Percentiles rank a stretch among this genome's conserved stretches.
Conservation (phyloP, 2,113 vertebrate species). For the Otolemur garnettii region DNA sequence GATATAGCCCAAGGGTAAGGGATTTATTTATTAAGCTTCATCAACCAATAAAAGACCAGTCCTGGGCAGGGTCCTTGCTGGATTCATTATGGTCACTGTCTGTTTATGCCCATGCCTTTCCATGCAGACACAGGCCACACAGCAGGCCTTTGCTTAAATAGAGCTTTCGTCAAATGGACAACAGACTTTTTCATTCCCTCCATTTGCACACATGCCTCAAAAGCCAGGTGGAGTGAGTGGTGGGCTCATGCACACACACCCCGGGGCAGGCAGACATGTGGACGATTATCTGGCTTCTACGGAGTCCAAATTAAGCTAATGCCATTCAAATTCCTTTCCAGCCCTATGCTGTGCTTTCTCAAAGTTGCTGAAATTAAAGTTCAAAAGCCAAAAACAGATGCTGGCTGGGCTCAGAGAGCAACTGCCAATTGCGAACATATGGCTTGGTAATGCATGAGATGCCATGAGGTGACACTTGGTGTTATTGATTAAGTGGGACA, state of each 20-base stretch:
- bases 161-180: not conserved
- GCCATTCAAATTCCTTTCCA: constrained; percentile 75
- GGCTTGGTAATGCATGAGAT: constrained; percentile 68
- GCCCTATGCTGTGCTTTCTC: constrained; percentile 70
- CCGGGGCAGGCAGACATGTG: constrained; percentile 45
- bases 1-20: not conserved
- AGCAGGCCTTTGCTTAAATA: rapidly evolving
- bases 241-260: not conserved
- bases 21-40: constrained; percentile 60
- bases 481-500: constrained; percentile 79
- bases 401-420: constrained; percentile 69
- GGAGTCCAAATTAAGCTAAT: constrained; percentile 52
- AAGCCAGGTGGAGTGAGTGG: not conserved
- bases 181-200: not conserved
- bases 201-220: not conserved
- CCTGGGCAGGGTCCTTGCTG: not conserved
- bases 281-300: constrained; percentile 60
- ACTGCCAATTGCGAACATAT: constrained; percentile 86
- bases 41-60: not conserved
- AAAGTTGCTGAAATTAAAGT: constrained; percentile 82
- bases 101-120: not conserved
- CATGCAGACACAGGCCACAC: rapidly evolving
- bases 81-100: not conserved
- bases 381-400: constrained; percentile 83
- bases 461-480: constrained; percentile 66